Conservation (phyloP, 2,888 invertebrate species). For the Cosmia trapezina region DNA sequence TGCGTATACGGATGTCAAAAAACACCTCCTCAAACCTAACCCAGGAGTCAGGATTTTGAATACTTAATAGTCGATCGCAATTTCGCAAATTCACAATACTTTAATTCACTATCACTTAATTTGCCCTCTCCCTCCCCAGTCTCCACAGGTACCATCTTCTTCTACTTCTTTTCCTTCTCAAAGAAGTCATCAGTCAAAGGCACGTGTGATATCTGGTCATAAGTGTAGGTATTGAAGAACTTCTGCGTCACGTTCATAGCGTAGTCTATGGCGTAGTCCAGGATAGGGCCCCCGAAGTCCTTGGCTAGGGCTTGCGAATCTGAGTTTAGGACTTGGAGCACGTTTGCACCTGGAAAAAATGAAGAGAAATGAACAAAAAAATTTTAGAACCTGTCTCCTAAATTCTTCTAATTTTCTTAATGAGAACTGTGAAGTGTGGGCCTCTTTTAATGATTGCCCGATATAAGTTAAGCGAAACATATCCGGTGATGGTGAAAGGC, state of each 20-base stretch:
- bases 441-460: background rate
- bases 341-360: slow-evolving; percentile 80
- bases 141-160: background rate
- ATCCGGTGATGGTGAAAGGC: background rate
- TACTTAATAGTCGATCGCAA: background rate
- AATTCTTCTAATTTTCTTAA: no score
- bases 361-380: background rate
- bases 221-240: slow-evolving; percentile 87
- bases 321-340: slow-evolving; percentile 83
- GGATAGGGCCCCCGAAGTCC: slow-evolving; percentile 87
- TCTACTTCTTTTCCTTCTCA: slow-evolving; percentile 73
- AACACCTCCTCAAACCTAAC: background rate
- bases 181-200: slow-evolving; percentile 86
- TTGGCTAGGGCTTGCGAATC: slow-evolving; percentile 86
- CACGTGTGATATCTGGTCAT: slow-evolving; percentile 83
- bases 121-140: background rate
- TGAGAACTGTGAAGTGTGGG: no score
- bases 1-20: background rate
- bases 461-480: background rate
- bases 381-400: no score
- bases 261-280: slow-evolving; percentile 87
- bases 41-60: background rate
- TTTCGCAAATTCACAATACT: background rate
- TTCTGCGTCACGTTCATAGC: slow-evolving; percentile 87
- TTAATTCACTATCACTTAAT: background rate